Conservation (phyloP, 2,797 vertebrate genomes). For the Sorex maritimensis region DNA sequence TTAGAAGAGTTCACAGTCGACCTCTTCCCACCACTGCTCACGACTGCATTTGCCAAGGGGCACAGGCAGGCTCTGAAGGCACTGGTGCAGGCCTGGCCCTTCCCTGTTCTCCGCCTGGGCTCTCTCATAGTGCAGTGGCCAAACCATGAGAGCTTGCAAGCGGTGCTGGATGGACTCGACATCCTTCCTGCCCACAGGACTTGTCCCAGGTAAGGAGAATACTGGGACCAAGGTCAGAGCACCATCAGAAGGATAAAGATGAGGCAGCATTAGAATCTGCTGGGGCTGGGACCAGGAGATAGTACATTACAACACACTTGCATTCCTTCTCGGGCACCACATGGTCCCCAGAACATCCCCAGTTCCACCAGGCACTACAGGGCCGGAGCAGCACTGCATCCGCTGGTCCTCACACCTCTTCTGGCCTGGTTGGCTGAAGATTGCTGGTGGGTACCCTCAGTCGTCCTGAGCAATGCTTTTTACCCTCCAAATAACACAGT, state of each 20-base stretch:
- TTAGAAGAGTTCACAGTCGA: slow-evolving; percentile 30
- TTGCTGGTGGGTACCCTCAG: too few relatives aligned
- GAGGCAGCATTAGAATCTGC: background rate
- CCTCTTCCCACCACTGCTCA: slow-evolving; percentile 29
- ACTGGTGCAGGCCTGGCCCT: slow-evolving; percentile 60
- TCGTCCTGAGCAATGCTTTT: too few relatives aligned
- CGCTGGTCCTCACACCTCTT: too few relatives aligned
- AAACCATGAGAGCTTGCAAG: slow-evolving; percentile 37
- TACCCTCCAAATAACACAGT: too few relatives aligned
- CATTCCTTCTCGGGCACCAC: too few relatives aligned
- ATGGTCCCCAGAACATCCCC: too few relatives aligned
- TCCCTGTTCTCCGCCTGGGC: slow-evolving; percentile 36
- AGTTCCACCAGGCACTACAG: too few relatives aligned
- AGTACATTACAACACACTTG: too few relatives aligned
- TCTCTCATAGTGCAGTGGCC: slow-evolving; percentile 57
- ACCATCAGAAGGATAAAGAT: background rate
- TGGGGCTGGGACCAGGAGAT: background rate
- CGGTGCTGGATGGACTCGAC: slow-evolving; percentile 45
- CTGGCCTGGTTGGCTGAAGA: too few relatives aligned
- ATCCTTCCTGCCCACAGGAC: background rate
- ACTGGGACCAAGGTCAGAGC: background rate
- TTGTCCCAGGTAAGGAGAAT: slow-evolving; percentile 4
- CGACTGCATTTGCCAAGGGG: slow-evolving; percentile 31
- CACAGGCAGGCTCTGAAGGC: slow-evolving; percentile 29
- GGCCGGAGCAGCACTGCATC: too few relatives aligned